A percentile compares a stretch with the other conserved stretches of the same genome.
These are phyloP conservation scores for Melanotaenia maccullochi DNA, from an alignment of 2,797 vertebrate species.

Conservation along the genomic window DNA sequence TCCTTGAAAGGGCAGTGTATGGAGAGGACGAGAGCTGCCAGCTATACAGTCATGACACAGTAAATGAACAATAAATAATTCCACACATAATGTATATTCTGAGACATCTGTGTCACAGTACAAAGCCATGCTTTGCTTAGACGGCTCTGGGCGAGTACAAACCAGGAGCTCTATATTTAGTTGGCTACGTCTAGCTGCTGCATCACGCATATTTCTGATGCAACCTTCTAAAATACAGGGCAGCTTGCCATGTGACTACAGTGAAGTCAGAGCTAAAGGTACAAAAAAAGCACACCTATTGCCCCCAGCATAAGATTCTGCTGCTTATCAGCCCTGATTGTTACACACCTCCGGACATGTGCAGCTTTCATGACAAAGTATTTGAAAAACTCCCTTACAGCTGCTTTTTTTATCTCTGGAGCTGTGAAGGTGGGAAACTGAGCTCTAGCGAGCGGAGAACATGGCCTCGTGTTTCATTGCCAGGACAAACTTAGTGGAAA, in stretches of 20 bases:
- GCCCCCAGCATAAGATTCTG: slow-evolving; percentile 7
- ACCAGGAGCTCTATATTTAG: slow-evolving; percentile 77
- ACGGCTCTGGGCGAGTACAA: slow-evolving; percentile 46
- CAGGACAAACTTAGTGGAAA: slow-evolving; percentile 12
- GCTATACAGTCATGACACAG: not conserved
- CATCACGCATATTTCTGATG: slow-evolving; percentile 76
- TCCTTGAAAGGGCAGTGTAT: not conserved
- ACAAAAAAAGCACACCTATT: slow-evolving; percentile 23
- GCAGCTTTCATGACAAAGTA: slow-evolving; percentile 6
- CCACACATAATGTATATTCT: not conserved
- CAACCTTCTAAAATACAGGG: slow-evolving; percentile 55
- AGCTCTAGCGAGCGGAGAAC: slow-evolving; percentile 28
- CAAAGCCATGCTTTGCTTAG: slow-evolving; percentile 15
- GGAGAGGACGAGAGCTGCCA: not conserved
- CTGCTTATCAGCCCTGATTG: slow-evolving; percentile 25
- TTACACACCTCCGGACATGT: slow-evolving; percentile 4
- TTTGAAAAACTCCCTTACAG: slow-evolving; percentile 15
- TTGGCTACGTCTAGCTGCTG: slow-evolving; percentile 48
- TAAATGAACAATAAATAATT: not conserved
- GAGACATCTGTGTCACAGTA: slow-evolving; percentile 30
- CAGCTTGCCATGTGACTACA: slow-evolving; percentile 50
- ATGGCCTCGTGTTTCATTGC: slow-evolving; percentile 37
- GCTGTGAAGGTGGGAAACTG: slow-evolving; percentile 39
- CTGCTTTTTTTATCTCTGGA: slow-evolving; percentile 35
- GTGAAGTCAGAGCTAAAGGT: slow-evolving; percentile 22